Evolutionary conservation across 2,797 vertebrate genomes (phyloP).

Genomic region (Oryzias sinensis): DNA sequence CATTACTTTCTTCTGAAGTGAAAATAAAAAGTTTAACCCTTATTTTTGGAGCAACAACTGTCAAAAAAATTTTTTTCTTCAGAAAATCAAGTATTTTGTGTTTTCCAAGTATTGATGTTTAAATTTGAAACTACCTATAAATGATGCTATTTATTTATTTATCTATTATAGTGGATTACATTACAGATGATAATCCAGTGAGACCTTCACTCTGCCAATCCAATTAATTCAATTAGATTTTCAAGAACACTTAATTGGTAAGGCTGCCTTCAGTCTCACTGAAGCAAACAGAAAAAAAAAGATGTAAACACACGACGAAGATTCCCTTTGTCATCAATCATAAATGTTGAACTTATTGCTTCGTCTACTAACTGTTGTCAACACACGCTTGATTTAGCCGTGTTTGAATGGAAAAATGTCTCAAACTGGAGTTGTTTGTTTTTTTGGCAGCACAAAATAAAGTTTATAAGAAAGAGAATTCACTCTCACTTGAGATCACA

Average conservation of each 20-base stretch:
- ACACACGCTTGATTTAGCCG: too few species aligned
- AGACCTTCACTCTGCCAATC: conserved; percentile 50
- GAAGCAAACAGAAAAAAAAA: background rate
- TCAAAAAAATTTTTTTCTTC: background rate
- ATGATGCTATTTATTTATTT: too few species aligned
- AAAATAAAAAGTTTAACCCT: background rate
- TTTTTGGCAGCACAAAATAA: too few species aligned
- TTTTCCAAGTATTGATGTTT: background rate
- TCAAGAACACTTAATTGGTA: conserved; percentile 64
- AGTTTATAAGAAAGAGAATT: too few species aligned
- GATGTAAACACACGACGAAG: background rate
- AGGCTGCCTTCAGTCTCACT: conserved; percentile 39
- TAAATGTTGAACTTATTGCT: too few species aligned
- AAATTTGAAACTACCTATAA: too few species aligned
- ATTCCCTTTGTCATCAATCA: too few species aligned
- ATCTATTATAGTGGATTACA: conserved; percentile 33
- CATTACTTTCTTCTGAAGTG: background rate
- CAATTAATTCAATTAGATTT: conserved; percentile 66
- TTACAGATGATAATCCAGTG: conserved; percentile 61
- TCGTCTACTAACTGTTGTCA: too few species aligned
- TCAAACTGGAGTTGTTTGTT: too few species aligned
- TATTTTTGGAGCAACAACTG: background rate
- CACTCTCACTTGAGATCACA: too few species aligned
- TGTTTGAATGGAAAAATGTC: too few species aligned
- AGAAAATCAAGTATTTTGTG: background rate